Evolutionary conservation across 1,140 invertebrate species (phyloP).

Genomic region (Trichoplusia ni): DNA sequence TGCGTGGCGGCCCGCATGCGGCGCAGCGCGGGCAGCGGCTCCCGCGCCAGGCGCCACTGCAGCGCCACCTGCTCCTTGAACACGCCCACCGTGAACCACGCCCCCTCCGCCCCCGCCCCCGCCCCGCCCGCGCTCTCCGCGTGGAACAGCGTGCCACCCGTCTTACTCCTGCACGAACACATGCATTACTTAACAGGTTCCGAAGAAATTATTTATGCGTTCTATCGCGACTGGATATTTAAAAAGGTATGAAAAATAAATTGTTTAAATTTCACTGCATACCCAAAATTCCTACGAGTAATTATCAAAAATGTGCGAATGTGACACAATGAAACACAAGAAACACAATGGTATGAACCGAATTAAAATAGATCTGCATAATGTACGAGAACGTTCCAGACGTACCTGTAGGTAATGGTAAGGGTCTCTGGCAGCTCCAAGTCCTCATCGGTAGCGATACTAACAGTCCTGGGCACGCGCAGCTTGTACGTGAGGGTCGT

Average conservation of each 20-base stretch:
- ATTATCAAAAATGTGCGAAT: no score
- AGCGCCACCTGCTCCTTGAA: conserved; percentile 86
- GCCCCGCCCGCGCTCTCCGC: conserved; percentile 68
- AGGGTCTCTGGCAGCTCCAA: conserved; percentile 61
- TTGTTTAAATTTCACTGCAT: no score
- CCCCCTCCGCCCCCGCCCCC: conserved; percentile 52
- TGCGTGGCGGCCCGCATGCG: conserved; percentile 82
- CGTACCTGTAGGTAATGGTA: conserved; percentile 70
- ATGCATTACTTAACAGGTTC: neutral
- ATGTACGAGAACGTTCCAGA: neutral
- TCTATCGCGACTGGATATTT: no score
- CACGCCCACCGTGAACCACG: conserved; percentile 87
- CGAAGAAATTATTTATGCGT: no score
- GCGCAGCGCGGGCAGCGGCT: conserved; percentile 71
- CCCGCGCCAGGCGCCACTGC: conserved; percentile 84
- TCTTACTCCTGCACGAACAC: conserved; percentile 84
- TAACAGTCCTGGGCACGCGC: conserved; percentile 58
- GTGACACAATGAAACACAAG: no score
- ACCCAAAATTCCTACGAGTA: no score
- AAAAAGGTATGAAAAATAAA: no score
- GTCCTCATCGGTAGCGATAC: conserved; percentile 36
- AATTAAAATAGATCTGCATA: neutral
- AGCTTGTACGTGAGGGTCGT: conserved; percentile 83
- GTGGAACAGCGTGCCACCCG: conserved; percentile 87
- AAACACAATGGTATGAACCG: no score